Evolutionary conservation across 2,113 vertebrate genomes (phyloP).

Genomic region (Sebastes schlegelii): DNA sequence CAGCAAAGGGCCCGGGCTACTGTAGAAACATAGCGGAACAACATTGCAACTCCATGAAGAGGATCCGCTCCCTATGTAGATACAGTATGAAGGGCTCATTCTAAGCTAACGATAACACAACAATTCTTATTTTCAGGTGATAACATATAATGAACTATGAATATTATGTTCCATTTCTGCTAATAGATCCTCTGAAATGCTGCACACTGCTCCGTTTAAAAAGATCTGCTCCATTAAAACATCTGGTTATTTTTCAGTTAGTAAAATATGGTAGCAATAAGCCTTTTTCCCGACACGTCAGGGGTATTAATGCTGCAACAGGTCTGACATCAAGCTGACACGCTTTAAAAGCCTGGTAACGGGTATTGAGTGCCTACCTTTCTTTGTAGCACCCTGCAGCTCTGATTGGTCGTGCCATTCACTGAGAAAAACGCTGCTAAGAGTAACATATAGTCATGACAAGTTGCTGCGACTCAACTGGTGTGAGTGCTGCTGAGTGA

Average conservation of each 20-base stretch:
- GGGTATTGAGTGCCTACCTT: background rate
- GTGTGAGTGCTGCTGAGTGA: slow-evolving; percentile 3
- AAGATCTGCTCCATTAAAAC: background rate
- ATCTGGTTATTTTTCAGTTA: background rate
- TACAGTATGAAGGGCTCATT: too few species aligned
- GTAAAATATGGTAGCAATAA: background rate
- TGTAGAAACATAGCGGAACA: too few species aligned
- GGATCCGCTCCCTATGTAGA: too few species aligned
- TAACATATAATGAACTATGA: too few species aligned
- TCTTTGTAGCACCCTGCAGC: background rate
- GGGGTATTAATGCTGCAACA: background rate
- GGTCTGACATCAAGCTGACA: background rate
- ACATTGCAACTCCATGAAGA: too few species aligned
- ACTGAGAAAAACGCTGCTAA: slow-evolving; percentile 4
- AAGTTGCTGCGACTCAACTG: background rate
- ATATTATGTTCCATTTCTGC: too few species aligned
- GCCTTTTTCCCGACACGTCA: background rate
- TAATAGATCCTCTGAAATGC: too few species aligned
- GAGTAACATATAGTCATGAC: background rate
- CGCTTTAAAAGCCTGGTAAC: background rate
- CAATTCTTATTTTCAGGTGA: too few species aligned
- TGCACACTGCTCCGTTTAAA: background rate
- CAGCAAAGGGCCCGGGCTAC: too few species aligned
- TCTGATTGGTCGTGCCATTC: slow-evolving; percentile 1
- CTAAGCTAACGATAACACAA: too few species aligned